Conservation (phyloP, 2,888 invertebrate species). For the Leucophenga montana region DNA sequence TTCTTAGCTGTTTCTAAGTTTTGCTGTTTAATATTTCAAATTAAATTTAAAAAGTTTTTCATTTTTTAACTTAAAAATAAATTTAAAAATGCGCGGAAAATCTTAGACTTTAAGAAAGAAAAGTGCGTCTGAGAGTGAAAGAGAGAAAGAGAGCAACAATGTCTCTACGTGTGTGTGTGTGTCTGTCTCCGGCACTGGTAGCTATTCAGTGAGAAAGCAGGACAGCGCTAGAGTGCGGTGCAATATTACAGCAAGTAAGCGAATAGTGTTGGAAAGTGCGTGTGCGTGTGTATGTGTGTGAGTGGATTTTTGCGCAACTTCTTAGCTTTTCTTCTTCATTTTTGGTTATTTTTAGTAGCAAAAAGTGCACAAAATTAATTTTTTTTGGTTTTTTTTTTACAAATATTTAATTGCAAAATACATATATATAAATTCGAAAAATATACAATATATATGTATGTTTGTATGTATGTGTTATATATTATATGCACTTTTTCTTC, state of each 20-base stretch:
- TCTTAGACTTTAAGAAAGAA: too few relatives aligned
- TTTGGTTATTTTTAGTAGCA: constrained; percentile 1
- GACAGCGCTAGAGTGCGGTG: neutral
- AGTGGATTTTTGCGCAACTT: neutral
- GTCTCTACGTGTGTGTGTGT: neutral
- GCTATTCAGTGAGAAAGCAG: neutral
- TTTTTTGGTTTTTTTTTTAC: neutral
- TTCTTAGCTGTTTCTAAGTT: too few relatives aligned
- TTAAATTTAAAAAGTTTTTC: too few relatives aligned
- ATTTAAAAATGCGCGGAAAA: too few relatives aligned
- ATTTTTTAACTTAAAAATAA: too few relatives aligned
- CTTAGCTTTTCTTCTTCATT: neutral
- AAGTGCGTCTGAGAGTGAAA: too few relatives aligned
- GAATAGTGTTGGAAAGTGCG: neutral
- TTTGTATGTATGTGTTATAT: neutral
- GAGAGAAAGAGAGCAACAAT: too few relatives aligned
- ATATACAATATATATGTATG: constrained; percentile 3
- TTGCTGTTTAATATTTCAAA: too few relatives aligned
- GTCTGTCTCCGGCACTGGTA: neutral
- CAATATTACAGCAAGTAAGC: too few relatives aligned
- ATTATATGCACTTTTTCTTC: neutral
- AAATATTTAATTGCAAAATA: too few relatives aligned
- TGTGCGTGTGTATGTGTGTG: neutral
- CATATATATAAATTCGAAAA: too few relatives aligned
- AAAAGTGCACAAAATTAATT: neutral